phyloP scores from a whole-genome alignment of 1,140 invertebrate species.

The Megalonaias nervosa region DNA sequence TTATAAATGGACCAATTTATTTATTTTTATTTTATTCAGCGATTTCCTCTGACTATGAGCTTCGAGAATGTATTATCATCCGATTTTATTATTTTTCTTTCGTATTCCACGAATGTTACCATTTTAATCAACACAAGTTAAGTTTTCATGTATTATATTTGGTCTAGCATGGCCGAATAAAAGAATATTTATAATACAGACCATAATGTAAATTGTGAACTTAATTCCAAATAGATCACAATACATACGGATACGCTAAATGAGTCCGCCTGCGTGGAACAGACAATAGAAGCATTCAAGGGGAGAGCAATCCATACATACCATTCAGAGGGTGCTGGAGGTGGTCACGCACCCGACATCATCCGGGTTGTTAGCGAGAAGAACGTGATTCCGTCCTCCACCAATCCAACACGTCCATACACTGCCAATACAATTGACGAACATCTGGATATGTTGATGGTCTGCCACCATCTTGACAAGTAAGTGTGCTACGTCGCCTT shows the following conservation, averaged over 20 bases:
- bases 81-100: too few species aligned
- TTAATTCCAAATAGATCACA: conserved; percentile 55
- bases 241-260: conserved; percentile 72
- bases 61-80: too few species aligned
- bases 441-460: conserved; percentile 71
- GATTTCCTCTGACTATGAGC: too few species aligned
- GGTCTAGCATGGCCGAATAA: too few species aligned
- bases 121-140: too few species aligned
- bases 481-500: conserved; percentile 31
- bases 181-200: too few species aligned
- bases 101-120: too few species aligned
- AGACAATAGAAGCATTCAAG: conserved; percentile 64
- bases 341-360: conserved; percentile 70
- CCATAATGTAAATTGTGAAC: too few species aligned
- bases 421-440: conserved; percentile 69
- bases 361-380: conserved; percentile 63
- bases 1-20: too few species aligned
- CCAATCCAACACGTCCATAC: conserved; percentile 69
- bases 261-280: conserved; percentile 69
- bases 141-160: too few species aligned
- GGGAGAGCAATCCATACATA: conserved; percentile 69
- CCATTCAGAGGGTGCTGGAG: conserved; percentile 70
- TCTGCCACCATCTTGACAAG: conserved; percentile 70
- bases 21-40: too few species aligned
- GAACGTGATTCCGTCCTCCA: conserved; percentile 68